A percentile compares a stretch with the other conserved stretches of the same genome.
These are phyloP conservation scores for Numenius arquata DNA, from an alignment of 2,113 vertebrate species.

Conservation along the genomic window DNA sequence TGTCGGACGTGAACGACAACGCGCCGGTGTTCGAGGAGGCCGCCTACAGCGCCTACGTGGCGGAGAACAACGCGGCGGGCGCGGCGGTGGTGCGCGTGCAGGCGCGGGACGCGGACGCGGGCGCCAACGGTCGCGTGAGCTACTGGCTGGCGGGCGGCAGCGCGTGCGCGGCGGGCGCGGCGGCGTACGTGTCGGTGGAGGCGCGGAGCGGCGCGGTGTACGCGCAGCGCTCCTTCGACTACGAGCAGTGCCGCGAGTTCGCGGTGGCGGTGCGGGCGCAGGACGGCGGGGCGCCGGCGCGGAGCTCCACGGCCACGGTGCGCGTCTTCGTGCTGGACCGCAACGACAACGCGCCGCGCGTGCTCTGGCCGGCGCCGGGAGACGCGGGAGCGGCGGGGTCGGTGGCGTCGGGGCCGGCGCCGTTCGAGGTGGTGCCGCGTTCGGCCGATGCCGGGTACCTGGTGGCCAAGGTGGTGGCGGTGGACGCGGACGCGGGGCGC, in stretches of 20 bases:
- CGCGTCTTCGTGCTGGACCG: constrained; percentile 66
- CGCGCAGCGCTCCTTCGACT: no score
- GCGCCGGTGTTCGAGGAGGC: constrained; percentile 51
- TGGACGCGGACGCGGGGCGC: constrained; percentile 69
- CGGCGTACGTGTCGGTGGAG: no score
- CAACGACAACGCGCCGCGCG: constrained; percentile 74
- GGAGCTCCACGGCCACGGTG: neutral
- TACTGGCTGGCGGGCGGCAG: no score
- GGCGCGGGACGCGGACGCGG: neutral
- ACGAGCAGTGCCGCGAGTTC: constrained; percentile 65
- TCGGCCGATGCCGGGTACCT: constrained; percentile 46
- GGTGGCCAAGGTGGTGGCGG: constrained; percentile 71
- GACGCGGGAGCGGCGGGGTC: neutral
- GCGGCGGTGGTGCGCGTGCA: neutral
- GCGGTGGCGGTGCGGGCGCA: constrained; percentile 59
- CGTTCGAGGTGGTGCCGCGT: constrained; percentile 1
- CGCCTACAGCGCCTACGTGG: neutral
- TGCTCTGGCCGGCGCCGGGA: neutral
- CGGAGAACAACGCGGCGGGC: constrained; percentile 9
- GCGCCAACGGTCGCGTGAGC: no score
- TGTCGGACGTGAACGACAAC: no score
- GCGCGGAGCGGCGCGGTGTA: no score
- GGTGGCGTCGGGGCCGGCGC: no score
- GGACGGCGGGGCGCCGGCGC: constrained; percentile 50
- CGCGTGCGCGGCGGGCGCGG: no score